These are phyloP conservation scores for Melanotaenia boesemani DNA, from an alignment of 2,797 vertebrate genomes.

Conservation along the genomic window DNA sequence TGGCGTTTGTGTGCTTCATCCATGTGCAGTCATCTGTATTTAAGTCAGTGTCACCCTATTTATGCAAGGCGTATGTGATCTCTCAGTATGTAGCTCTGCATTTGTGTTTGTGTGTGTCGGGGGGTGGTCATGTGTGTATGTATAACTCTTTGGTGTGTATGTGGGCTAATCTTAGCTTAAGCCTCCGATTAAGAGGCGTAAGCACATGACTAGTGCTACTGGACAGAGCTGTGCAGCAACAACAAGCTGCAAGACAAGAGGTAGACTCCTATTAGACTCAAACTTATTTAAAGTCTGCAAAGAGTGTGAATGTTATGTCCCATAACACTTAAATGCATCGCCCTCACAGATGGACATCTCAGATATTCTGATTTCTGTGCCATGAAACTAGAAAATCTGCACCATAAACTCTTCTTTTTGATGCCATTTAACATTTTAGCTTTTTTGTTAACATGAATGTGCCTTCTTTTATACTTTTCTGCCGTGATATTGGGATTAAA, in stretches of 20 bases:
- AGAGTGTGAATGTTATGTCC: background rate
- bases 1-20: conserved; percentile 25
- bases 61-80: conserved; percentile 39
- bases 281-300: background rate
- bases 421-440: background rate
- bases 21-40: conserved; percentile 33
- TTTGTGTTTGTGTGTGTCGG: conserved; percentile 20
- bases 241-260: conserved; percentile 7
- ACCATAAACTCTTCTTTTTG: background rate
- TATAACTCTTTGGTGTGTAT: conserved; percentile 55
- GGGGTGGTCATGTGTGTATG: conserved; percentile 15
- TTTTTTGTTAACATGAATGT: background rate
- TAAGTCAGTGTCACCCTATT: conserved; percentile 39
- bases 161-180: conserved; percentile 83
- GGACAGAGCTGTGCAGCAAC: conserved; percentile 34
- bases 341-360: background rate
- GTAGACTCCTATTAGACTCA: background rate
- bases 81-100: conserved; percentile 10
- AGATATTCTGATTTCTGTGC: too few species aligned
- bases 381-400: too few species aligned
- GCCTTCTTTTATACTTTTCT: too few species aligned
- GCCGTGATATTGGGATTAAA: background rate
- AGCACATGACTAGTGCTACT: conserved; percentile 47
- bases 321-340: background rate
- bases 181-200: conserved; percentile 73